A percentile compares a stretch with the other conserved stretches of the same genome.
Conservation (phyloP, 2,113 vertebrate genomes). For the Halcyon senegalensis region DNA sequence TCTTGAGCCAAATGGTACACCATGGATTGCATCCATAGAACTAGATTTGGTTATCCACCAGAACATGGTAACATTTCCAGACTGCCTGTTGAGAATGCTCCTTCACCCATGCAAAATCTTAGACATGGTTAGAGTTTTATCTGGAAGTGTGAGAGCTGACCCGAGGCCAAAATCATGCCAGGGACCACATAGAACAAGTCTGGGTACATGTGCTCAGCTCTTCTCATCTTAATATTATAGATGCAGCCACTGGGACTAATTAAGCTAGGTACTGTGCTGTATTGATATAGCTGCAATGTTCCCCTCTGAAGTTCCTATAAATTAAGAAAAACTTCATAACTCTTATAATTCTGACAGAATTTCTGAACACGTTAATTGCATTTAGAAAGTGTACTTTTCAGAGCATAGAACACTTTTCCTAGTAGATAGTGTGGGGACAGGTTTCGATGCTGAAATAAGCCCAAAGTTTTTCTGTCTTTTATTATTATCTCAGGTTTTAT, state of each 20-base stretch:
- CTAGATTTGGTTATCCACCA: not conserved
- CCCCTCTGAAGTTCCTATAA: not conserved
- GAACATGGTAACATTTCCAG: not conserved
- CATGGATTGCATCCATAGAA: not conserved
- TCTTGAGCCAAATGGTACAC: not conserved
- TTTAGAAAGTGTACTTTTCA: not conserved
- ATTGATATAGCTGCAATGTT: not conserved
- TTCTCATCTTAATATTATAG: not conserved
- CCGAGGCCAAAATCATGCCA: not conserved
- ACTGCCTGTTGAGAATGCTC: not conserved
- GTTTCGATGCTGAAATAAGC: not conserved
- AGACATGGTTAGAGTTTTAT: not conserved
- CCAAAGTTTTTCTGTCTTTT: not conserved
- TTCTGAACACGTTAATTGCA: not conserved
- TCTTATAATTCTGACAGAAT: not conserved
- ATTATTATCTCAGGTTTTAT: not conserved
- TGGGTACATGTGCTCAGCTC: not conserved
- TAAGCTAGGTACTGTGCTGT: not conserved
- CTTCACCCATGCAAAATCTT: not conserved
- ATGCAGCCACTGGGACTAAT: not conserved
- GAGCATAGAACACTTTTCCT: not conserved
- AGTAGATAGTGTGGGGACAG: fast-evolving
- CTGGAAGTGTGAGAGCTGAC: not conserved
- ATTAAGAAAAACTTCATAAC: not conserved
- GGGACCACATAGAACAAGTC: not conserved